Conservation (phyloP, 1,140 invertebrate species). For the Patella vulgata region DNA sequence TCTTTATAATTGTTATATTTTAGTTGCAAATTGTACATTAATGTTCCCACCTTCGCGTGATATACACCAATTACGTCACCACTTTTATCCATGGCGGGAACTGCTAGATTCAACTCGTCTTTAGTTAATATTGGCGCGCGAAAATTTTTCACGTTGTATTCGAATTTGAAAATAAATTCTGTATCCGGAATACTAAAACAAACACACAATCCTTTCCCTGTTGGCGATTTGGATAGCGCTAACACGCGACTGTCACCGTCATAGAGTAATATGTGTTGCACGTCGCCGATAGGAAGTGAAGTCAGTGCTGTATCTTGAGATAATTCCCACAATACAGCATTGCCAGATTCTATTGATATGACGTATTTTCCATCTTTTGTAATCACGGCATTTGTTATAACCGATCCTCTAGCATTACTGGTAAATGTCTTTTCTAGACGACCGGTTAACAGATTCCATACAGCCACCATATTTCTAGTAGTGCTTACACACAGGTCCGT, state of each 20-base stretch:
- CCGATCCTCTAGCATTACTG: slow-evolving; percentile 91
- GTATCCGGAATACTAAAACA: slow-evolving; percentile 69
- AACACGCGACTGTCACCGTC: slow-evolving; percentile 86
- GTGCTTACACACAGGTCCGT: slow-evolving; percentile 58
- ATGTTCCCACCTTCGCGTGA: slow-evolving; percentile 82
- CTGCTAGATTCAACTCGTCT: slow-evolving; percentile 81
- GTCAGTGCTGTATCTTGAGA: slow-evolving; percentile 78
- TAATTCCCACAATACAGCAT: slow-evolving; percentile 93
- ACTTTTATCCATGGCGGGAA: slow-evolving; percentile 84
- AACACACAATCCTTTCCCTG: slow-evolving; percentile 41
- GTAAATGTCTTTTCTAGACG: slow-evolving; percentile 84
- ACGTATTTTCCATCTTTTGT: slow-evolving; percentile 85
- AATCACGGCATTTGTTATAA: slow-evolving; percentile 86
- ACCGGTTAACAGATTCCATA: slow-evolving; percentile 93
- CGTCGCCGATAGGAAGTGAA: slow-evolving; percentile 80
- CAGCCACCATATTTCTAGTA: slow-evolving; percentile 86
- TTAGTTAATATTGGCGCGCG: slow-evolving; percentile 78
- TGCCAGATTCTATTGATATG: slow-evolving; percentile 91
- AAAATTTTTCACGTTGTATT: slow-evolving; percentile 71
- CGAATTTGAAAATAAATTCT: slow-evolving; percentile 82
- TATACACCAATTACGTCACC: slow-evolving; percentile 87
- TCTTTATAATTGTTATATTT: slow-evolving; percentile 64
- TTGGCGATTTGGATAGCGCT: slow-evolving; percentile 75
- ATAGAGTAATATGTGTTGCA: slow-evolving; percentile 86
- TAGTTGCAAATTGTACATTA: slow-evolving; percentile 76